These are phyloP conservation scores for Climacteris rufus DNA, from an alignment of 2,113 vertebrate species.

Conservation along the genomic window DNA sequence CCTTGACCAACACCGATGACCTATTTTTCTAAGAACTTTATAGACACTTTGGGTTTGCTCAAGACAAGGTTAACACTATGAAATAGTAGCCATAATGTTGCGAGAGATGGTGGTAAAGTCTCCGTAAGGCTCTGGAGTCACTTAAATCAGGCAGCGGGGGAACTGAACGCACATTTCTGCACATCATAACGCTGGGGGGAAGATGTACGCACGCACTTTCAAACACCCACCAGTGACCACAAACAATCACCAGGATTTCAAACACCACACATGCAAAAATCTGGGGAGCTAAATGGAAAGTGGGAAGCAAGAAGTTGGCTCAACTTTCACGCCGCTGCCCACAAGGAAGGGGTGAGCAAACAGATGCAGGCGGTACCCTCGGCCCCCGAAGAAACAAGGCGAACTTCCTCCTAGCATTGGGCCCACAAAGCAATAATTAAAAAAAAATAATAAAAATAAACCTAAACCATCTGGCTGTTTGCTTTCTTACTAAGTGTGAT, in stretches of 20 bases:
- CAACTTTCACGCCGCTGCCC: not conserved
- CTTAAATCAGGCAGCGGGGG: conserved; percentile 32
- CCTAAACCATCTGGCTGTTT: not conserved
- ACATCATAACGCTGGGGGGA: conserved; percentile 4
- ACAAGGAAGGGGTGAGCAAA: not conserved
- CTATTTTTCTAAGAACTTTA: conserved; percentile 47
- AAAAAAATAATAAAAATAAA: not conserved
- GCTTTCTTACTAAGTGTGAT: not conserved
- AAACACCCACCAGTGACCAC: conserved; percentile 38
- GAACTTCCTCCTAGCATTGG: not conserved
- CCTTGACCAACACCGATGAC: not conserved
- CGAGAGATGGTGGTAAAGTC: conserved; percentile 15
- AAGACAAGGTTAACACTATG: not conserved
- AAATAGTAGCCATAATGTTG: conserved; percentile 37
- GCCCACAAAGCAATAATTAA: not conserved
- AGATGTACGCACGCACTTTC: not conserved
- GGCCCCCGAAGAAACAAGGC: not conserved
- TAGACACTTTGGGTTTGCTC: conserved; percentile 43
- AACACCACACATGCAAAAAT: not conserved
- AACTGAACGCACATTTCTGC: conserved; percentile 42
- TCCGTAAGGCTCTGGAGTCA: conserved; percentile 30
- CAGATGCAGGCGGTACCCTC: not conserved
- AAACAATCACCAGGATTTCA: conserved; percentile 30
- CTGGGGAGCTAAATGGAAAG: not conserved
- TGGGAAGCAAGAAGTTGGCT: not conserved